phyloP scores from a whole-genome alignment of 2,888 invertebrate genomes.

The Drosophila ezoana region DNA sequence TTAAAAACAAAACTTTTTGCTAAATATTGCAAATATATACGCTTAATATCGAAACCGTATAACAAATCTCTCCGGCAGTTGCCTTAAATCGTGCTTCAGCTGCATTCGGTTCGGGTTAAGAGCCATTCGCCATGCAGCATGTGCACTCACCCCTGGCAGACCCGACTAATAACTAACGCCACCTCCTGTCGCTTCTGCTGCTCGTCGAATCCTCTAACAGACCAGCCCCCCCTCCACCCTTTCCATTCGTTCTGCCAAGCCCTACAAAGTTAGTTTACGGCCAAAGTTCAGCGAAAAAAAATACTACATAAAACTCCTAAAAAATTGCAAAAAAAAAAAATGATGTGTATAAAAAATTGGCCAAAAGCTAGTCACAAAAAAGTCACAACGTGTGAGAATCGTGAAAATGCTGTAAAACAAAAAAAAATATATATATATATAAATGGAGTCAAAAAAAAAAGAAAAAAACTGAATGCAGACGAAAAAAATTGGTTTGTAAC shows the following conservation, averaged over 20 bases:
- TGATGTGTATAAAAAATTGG: constrained; percentile 52
- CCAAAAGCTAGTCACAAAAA: constrained; percentile 71
- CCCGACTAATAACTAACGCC: constrained; percentile 69
- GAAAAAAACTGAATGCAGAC: constrained; percentile 37
- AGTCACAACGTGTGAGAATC: constrained; percentile 64
- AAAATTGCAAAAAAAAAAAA: constrained; percentile 38
- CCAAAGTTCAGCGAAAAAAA: constrained; percentile 68
- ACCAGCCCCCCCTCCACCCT: too few relatives aligned
- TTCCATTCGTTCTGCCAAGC: constrained; percentile 53
- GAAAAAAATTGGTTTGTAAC: constrained; percentile 75
- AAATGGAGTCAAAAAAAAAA: constrained; percentile 10
- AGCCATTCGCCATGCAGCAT: constrained; percentile 43
- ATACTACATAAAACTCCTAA: constrained; percentile 54
- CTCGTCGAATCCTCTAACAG: constrained; percentile 5
- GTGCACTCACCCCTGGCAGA: constrained; percentile 53
- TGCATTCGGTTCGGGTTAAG: constrained; percentile 26
- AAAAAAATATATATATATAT: constrained; percentile 29
- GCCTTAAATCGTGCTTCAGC: constrained; percentile 37
- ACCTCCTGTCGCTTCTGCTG: constrained; percentile 9
- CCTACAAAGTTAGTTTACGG: constrained; percentile 76
- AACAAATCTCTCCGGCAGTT: background rate
- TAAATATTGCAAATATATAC: too few relatives aligned
- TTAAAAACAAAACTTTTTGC: too few relatives aligned
- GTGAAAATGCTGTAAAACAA: constrained; percentile 62
- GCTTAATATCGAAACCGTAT: constrained; percentile 9